Conservation (phyloP, 2,888 invertebrate species). For the Aelia acuminata region DNA sequence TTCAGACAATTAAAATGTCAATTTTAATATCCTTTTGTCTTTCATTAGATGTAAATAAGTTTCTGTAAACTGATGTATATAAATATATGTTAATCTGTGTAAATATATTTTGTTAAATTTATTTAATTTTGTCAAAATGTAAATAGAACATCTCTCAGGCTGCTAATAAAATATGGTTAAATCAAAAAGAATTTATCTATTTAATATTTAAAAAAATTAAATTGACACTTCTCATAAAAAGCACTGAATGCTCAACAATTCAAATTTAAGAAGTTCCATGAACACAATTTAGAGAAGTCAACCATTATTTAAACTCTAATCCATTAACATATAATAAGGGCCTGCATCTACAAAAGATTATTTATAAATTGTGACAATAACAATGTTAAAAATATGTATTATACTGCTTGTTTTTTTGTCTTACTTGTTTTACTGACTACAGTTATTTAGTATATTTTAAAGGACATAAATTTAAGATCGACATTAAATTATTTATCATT, state of each 20-base stretch:
- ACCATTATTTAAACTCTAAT: background rate
- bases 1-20: background rate
- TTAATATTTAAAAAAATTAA: background rate
- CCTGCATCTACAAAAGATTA: background rate
- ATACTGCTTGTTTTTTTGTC: background rate
- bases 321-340: background rate
- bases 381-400: background rate
- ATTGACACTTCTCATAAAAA: background rate
- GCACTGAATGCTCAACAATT: background rate
- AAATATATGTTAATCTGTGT: background rate
- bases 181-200: background rate
- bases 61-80: slow-evolving; percentile 1
- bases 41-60: slow-evolving; percentile 32
- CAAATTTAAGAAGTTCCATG: background rate
- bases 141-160: background rate
- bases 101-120: background rate
- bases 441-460: background rate
- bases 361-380: background rate
- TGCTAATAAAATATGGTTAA: background rate
- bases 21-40: background rate
- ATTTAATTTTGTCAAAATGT: background rate
- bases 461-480: background rate
- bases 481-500: background rate
- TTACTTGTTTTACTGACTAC: too few relatives aligned
- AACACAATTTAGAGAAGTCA: background rate